phyloP scores from a whole-genome alignment of 2,797 vertebrate genomes.

The Antennarius maculatus region DNA sequence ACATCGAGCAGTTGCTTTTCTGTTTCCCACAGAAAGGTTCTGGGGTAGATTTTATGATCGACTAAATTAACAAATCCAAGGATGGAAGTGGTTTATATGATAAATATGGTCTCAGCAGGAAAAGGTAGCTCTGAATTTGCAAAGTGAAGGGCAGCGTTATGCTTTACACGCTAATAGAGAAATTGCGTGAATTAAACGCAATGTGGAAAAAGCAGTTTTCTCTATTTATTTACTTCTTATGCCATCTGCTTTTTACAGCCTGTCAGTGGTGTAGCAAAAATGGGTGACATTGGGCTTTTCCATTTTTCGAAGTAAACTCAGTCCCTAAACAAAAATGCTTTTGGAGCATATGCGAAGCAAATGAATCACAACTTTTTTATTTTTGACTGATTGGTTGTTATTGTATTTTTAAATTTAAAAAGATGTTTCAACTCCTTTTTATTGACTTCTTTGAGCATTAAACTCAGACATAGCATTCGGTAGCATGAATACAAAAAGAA shows the following conservation, averaged over 20 bases:
- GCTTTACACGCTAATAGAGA: conserved; percentile 41
- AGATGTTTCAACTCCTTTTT: neutral
- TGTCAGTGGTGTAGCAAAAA: too few species aligned
- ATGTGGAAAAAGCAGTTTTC: neutral
- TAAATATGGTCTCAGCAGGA: conserved; percentile 70
- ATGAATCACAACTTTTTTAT: too few species aligned
- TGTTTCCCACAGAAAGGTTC: conserved; percentile 75
- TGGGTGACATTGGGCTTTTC: too few species aligned
- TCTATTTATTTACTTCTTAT: neutral
- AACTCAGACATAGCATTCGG: neutral
- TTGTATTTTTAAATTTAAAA: too few species aligned
- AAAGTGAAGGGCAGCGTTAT: conserved; percentile 60
- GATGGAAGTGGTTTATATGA: conserved; percentile 77
- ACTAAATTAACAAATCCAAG: conserved; percentile 79
- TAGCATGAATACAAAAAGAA: neutral
- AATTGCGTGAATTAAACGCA: conserved; percentile 31
- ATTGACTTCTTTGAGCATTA: neutral
- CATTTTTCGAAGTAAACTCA: too few species aligned
- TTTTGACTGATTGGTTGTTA: too few species aligned
- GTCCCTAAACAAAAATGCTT: too few species aligned
- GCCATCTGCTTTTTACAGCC: too few species aligned
- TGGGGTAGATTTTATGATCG: conserved; percentile 71
- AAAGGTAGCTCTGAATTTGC: conserved; percentile 69
- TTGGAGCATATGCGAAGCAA: too few species aligned
- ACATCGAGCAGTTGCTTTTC: conserved; percentile 68